phyloP scores from a whole-genome alignment of 2,888 invertebrate genomes.

The Drosophila lutescens region DNA sequence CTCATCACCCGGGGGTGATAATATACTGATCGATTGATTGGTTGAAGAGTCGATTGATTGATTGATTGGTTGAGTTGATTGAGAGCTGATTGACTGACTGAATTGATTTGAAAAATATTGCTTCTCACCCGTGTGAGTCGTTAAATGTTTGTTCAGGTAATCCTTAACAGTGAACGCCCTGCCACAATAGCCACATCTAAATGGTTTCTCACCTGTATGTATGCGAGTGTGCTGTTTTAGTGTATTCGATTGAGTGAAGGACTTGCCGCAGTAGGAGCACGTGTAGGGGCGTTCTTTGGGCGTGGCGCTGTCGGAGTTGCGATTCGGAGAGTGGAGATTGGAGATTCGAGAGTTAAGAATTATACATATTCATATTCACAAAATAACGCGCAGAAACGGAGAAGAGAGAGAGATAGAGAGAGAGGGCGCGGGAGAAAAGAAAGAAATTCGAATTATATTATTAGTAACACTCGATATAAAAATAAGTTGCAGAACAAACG shows the following conservation, averaged over 20 bases:
- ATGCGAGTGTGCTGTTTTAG: slow-evolving; percentile 84
- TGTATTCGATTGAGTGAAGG: slow-evolving; percentile 84
- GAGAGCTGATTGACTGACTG: slow-evolving; percentile 75
- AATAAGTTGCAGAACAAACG: slow-evolving; percentile 50
- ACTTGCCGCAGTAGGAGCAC: slow-evolving; percentile 84
- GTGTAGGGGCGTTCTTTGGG: slow-evolving; percentile 84
- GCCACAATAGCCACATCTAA: slow-evolving; percentile 84
- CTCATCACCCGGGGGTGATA: slow-evolving; percentile 39
- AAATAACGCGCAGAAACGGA: slow-evolving; percentile 46
- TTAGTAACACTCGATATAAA: slow-evolving; percentile 66
- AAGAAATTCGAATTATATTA: slow-evolving; percentile 65
- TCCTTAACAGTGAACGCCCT: slow-evolving; percentile 85
- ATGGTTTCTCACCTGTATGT: slow-evolving; percentile 85
- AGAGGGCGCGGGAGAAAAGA: slow-evolving; percentile 50
- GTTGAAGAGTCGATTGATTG: slow-evolving; percentile 51
- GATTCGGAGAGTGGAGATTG: slow-evolving; percentile 41
- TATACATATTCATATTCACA: slow-evolving; percentile 36
- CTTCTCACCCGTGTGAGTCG: slow-evolving; percentile 85
- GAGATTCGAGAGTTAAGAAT: slow-evolving; percentile 44
- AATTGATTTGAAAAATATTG: slow-evolving; percentile 82
- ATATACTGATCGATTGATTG: slow-evolving; percentile 44
- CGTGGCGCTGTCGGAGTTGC: slow-evolving; percentile 75
- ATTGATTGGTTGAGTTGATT: slow-evolving; percentile 60
- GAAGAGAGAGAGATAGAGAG: slow-evolving; percentile 37
- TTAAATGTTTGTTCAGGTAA: slow-evolving; percentile 85